Conservation (phyloP, 2,797 vertebrate genomes). For the Sebastes elongatus region DNA sequence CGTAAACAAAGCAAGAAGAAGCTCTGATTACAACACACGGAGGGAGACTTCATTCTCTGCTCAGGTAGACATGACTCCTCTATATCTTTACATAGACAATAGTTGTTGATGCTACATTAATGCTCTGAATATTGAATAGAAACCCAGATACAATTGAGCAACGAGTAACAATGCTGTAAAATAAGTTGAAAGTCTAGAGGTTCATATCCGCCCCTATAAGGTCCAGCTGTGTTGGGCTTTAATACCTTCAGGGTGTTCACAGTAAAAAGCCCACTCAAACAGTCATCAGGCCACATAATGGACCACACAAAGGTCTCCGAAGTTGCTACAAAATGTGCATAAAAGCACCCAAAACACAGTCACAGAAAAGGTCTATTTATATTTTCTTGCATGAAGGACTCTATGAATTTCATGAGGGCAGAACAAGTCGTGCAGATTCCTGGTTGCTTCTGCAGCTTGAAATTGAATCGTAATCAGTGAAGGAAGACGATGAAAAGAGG, state of each 20-base stretch:
- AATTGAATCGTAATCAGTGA: constrained; percentile 11
- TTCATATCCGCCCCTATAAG: too few relatives aligned
- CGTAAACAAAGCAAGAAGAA: too few relatives aligned
- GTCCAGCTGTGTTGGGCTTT: background rate
- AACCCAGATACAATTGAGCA: background rate
- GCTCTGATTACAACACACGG: too few relatives aligned
- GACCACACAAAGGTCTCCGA: background rate
- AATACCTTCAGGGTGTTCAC: background rate
- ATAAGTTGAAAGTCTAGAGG: background rate
- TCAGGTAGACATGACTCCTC: too few relatives aligned
- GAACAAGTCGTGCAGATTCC: background rate
- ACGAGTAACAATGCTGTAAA: background rate
- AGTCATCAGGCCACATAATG: background rate
- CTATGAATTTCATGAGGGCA: constrained; percentile 6
- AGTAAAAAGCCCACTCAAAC: background rate
- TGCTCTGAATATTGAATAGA: too few relatives aligned
- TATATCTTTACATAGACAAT: too few relatives aligned
- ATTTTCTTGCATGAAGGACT: constrained; percentile 16
- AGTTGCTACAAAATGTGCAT: background rate
- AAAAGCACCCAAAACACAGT: background rate
- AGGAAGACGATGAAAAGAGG: background rate
- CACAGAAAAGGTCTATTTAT: background rate
- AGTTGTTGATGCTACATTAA: too few relatives aligned
- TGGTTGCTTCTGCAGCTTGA: background rate
- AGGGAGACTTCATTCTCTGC: too few relatives aligned